Percentiles rank a stretch among this genome's conserved stretches.
Conservation (phyloP, 2,797 vertebrate species). For the Tachyglossus aculeatus region DNA sequence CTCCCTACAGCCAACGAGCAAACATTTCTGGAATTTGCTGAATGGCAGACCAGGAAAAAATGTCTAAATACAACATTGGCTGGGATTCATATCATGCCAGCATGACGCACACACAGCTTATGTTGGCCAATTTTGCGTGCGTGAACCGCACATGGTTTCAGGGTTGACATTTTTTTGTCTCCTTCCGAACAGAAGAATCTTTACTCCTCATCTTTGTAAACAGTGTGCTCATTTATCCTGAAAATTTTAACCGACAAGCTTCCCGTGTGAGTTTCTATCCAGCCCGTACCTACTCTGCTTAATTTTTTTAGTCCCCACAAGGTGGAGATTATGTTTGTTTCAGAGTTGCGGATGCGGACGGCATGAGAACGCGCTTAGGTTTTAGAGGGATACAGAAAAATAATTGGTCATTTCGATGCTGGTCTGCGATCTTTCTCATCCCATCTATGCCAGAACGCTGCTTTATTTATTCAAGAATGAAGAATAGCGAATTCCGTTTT, state of each 20-base stretch:
- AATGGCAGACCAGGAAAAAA: not conserved
- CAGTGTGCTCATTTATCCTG: constrained; percentile 21
- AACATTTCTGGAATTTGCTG: not conserved
- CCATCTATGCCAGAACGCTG: too few species aligned
- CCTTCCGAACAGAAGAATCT: constrained; percentile 24
- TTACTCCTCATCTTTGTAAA: constrained; percentile 19
- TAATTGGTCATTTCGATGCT: too few species aligned
- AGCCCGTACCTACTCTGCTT: not conserved
- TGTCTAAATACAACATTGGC: not conserved
- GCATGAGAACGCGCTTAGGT: too few species aligned
- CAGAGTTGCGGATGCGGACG: not conserved
- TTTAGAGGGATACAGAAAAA: too few species aligned
- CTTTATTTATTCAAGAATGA: too few species aligned
- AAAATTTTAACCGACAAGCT: not conserved
- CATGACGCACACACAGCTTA: not conserved
- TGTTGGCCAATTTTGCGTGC: constrained; percentile 1
- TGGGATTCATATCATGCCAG: not conserved
- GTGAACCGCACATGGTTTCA: constrained; percentile 10
- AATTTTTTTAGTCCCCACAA: too few species aligned
- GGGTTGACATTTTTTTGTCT: constrained; percentile 14
- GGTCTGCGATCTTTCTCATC: too few species aligned
- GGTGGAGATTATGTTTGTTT: not conserved
- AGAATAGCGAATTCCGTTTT: too few species aligned
- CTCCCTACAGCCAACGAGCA: not conserved
- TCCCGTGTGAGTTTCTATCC: not conserved